A percentile compares a stretch with the other conserved stretches of the same genome.
Evolutionary conservation across 2,797 vertebrate species (phyloP).

Genomic region (Oophaga sylvatica): DNA sequence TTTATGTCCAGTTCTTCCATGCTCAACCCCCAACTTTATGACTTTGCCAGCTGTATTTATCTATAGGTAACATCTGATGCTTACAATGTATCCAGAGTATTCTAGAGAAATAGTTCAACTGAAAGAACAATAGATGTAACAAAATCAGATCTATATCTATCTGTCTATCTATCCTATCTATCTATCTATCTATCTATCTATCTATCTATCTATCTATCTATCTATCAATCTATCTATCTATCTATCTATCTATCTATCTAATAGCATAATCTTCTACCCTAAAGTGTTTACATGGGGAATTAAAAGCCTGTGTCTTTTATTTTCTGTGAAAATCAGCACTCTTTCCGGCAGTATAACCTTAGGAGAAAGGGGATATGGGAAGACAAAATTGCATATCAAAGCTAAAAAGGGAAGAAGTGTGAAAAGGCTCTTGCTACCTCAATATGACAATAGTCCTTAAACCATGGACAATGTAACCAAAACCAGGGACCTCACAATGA

Average conservation of each 20-base stretch:
- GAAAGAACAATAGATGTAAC: too few species aligned
- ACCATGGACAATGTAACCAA: constrained; percentile 77
- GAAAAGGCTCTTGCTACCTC: constrained; percentile 76
- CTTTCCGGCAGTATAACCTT: constrained; percentile 77
- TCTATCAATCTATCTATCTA: too few species aligned
- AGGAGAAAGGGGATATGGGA: constrained; percentile 71
- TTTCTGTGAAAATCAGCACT: constrained; percentile 79
- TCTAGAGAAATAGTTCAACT: too few species aligned
- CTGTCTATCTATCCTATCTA: too few species aligned
- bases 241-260: constrained; percentile 24
- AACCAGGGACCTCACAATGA: constrained; percentile 79
- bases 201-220: too few species aligned
- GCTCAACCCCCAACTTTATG: constrained; percentile 55
- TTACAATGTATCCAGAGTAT: not conserved
- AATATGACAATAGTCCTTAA: constrained; percentile 80
- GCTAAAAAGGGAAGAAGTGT: constrained; percentile 75
- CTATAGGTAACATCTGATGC: not conserved
- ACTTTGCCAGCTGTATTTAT: constrained; percentile 46
- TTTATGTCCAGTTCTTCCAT: constrained; percentile 43
- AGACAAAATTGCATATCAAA: constrained; percentile 83
- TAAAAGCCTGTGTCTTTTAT: constrained; percentile 71
- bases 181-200: too few species aligned
- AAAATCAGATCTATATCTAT: too few species aligned
- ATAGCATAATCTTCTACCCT: constrained; percentile 71
- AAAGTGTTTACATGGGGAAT: constrained; percentile 78